Base-by-base conservation (phyloP, 2,113 vertebrate species). In the Vulpes lagopus region DNA sequence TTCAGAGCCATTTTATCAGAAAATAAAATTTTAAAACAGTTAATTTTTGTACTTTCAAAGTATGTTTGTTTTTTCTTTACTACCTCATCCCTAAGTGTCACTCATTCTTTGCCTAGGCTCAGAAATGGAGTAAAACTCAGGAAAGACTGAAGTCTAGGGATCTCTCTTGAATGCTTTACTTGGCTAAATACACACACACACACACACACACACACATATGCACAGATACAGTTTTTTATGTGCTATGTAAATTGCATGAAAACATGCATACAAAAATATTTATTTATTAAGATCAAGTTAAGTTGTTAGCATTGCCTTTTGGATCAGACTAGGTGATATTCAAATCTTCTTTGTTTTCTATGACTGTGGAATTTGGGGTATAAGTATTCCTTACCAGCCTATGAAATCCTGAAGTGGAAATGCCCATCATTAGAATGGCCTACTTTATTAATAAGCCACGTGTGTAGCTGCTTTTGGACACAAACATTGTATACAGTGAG, bases 1-100 rank as follows among this genome's bases (percentile, higher is more conserved):
- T 94, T 87, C 53, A n/a, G 27, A 92, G 30, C 11, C 8, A 65
- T 94, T 89, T 79, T 85, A 65, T 38, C 59, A 81, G 19, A 92
- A 81, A 53, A 25, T 60, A 84, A 76, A 91, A 32, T 89, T 74
- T 91, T 35, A 92, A 95, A 73, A 22, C 35, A 76, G 11, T 89
- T 87, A 25, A 79, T 55, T 23, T 79, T 80, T 55, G 82, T 17
- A 14, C 7, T 53, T 94, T 64, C 12, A 64, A 35, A 67, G 62
- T 84, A n/a, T 55, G 3, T 91, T 88, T 90, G 11, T 92, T 91
- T 95, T 32, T 71, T 82, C 25, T 76, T 78, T 79, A 67, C 17
- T 81, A 22, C 2, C 8, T 65, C 4, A 83, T 79, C 12, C 14
- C 10, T 35, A 12, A 65, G 53, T 12, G 5, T 60, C 11, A 73